Evolutionary conservation across 2,888 invertebrate species (phyloP), one percentile per base, ranked within the genome.

Genomic region (Boloria selene): DNA sequence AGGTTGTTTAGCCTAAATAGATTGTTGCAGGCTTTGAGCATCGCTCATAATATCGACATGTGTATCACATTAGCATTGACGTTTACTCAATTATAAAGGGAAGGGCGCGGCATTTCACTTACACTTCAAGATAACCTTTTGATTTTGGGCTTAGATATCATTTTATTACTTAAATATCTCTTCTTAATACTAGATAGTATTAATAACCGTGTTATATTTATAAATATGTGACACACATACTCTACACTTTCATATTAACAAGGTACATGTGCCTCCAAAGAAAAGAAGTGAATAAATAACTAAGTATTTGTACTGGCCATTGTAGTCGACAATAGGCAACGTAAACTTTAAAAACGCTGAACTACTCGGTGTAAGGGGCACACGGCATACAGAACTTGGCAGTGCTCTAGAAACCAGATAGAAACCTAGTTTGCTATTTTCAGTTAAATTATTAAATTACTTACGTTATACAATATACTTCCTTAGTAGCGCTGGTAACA

Each of bases 1-100:
- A 85, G 87, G 87, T 89, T 91, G 88, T 90, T 91, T 88, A 88
- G 87, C 82, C 85, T 88, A 88, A 87, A 90, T 88, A 90, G 83
- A 90, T 90, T 88, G 90, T 88, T 85, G 85, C 86, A 80, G 79
- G 79, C 78, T 79, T 84, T 72, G 78, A 82, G 80, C 82, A 81
- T 85, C 84, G 77, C 78, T 83, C 80, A 81, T 83, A 38, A 38
- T 38, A 84, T 80, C 78, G 81, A 81, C 84, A 84, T 83, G 81
- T 84, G 84, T 86, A 84, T 85, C 83, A 80, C 81, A 83, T 88
- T 85, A 85, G 80, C 78, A 80, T 81, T 81, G 80, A 82, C 77
- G 80, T 64, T 72, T 72, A 72, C 70, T 66, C 64, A 64, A 62
- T 69, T 68, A 62, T 64, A 68, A 68, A 68, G 55, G 63, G 61